phyloP scores from a whole-genome alignment of 2,113 vertebrate genomes.

The Zosterops lateralis region DNA sequence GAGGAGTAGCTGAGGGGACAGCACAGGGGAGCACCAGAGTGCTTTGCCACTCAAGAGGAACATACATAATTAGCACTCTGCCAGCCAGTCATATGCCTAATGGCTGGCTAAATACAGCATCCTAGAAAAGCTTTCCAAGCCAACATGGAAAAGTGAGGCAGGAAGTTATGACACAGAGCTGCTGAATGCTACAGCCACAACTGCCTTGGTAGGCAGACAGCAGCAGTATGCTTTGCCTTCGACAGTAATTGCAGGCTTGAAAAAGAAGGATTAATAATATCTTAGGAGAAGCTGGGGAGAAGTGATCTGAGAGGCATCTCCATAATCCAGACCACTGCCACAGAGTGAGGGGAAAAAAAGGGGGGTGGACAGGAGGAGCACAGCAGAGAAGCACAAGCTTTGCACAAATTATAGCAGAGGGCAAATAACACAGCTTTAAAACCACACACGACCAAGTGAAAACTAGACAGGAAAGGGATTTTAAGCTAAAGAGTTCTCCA shows the following conservation, averaged over 20 bases:
- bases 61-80: not conserved
- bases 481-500: not conserved
- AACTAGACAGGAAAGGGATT: not conserved
- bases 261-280: conserved; percentile 3
- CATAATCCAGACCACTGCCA: not conserved
- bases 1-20: not conserved
- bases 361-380: not conserved
- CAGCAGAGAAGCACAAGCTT: not conserved
- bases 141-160: conserved; percentile 29
- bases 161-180: conserved; percentile 20
- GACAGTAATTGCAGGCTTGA: not conserved
- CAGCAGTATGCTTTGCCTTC: not conserved
- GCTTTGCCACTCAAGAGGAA: not conserved
- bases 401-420: not conserved
- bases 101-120: not conserved
- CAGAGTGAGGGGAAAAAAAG: not conserved
- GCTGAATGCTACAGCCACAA: not conserved
- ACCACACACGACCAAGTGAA: not conserved
- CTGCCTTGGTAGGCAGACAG: not conserved
- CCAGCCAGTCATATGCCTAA: conserved; percentile 1
- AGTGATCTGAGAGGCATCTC: not conserved
- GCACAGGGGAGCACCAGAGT: not conserved
- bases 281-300: not conserved
- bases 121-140: conserved; percentile 30
- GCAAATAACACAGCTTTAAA: not conserved